phyloP scores from a whole-genome alignment of 2,888 invertebrate genomes.

The Acronicta alni region DNA sequence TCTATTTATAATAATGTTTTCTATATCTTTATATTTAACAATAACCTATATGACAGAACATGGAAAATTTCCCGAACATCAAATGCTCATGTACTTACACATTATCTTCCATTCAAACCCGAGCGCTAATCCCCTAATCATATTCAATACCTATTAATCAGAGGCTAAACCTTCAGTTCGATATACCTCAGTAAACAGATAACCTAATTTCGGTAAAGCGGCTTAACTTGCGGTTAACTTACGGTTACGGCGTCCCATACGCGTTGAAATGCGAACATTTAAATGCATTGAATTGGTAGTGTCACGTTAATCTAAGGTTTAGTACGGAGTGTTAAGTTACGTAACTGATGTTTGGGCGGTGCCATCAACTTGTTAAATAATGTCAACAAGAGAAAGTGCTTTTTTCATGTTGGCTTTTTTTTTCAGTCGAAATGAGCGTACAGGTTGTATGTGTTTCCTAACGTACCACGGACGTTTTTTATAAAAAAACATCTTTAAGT shows the following conservation, averaged over 20 bases:
- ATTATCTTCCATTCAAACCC: conserved; percentile 6
- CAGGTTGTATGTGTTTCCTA: too few species aligned
- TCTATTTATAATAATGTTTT: too few species aligned
- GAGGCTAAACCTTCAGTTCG: conserved; percentile 10
- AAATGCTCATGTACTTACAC: background rate
- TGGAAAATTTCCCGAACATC: background rate
- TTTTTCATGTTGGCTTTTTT: too few species aligned
- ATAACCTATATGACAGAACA: background rate
- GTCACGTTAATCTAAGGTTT: conserved; percentile 25
- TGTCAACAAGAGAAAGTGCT: background rate
- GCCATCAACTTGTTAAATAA: conserved; percentile 1
- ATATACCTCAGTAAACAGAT: conserved; percentile 26
- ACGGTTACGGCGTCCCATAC: conserved; percentile 28
- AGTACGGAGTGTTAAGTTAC: conserved; percentile 7
- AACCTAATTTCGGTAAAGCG: conserved; percentile 37
- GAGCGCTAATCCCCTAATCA: conserved; percentile 23
- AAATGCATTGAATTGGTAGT: conserved; percentile 64
- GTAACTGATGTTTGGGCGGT: conserved; percentile 7
- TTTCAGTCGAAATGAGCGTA: too few species aligned
- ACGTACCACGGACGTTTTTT: too few species aligned
- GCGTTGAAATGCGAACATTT: conserved; percentile 62
- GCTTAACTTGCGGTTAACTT: conserved; percentile 45
- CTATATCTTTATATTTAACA: too few species aligned
- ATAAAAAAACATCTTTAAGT: too few species aligned
- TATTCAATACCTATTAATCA: conserved; percentile 23